Evolutionary conservation across 2,888 invertebrate genomes (phyloP).

Genomic region (Endotricha flammealis): DNA sequence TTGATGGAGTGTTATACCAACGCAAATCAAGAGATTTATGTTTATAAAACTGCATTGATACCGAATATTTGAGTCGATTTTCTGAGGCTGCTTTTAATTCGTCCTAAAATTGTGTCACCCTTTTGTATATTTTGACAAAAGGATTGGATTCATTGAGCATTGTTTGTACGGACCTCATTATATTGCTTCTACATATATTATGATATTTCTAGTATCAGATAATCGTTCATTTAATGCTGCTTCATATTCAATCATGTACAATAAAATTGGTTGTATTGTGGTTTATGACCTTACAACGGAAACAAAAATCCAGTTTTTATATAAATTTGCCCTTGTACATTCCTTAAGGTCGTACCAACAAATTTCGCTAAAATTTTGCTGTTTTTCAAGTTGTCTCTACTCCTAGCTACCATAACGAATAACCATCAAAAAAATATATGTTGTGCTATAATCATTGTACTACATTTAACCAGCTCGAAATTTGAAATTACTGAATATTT

Average conservation of each 20-base stretch:
- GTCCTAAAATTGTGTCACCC: slow-evolving; percentile 18
- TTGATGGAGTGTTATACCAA: slow-evolving; percentile 18
- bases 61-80: slow-evolving; percentile 17
- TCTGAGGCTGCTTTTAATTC: slow-evolving; percentile 17
- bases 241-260: slow-evolving; percentile 20
- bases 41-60: slow-evolving; percentile 21
- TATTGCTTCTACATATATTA: slow-evolving; percentile 10
- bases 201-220: slow-evolving; percentile 14
- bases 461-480: too few relatives aligned
- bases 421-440: too few relatives aligned
- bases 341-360: too few relatives aligned
- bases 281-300: slow-evolving; percentile 20
- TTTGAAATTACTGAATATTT: too few relatives aligned
- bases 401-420: too few relatives aligned
- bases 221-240: slow-evolving; percentile 13
- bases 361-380: too few relatives aligned
- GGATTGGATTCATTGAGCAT: slow-evolving; percentile 17
- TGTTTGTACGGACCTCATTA: slow-evolving; percentile 15
- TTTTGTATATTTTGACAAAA: slow-evolving; percentile 17
- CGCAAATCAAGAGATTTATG: slow-evolving; percentile 17
- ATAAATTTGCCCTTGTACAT: slow-evolving; percentile 17
- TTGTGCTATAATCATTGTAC: too few relatives aligned
- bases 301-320: slow-evolving; percentile 20
- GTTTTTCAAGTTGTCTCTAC: too few relatives aligned
- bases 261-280: slow-evolving; percentile 20